Conservation (phyloP, 1,140 invertebrate genomes). For the Paracyclopina nana region DNA sequence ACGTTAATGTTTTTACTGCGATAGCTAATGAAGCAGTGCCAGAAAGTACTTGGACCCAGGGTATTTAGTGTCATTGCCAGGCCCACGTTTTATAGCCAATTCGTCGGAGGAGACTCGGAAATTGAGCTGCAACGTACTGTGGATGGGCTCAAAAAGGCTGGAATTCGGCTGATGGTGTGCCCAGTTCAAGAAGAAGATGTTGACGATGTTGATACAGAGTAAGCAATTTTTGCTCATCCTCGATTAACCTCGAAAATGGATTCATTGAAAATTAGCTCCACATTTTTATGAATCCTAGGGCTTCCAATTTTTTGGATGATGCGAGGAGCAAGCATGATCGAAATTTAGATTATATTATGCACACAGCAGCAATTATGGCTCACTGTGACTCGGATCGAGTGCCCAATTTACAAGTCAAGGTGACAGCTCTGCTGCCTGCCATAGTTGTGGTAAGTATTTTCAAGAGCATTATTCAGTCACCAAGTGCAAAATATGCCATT, state of each 20-base stretch:
- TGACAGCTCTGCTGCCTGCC: constrained; percentile 24
- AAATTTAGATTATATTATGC: constrained; percentile 22
- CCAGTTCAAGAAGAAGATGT: constrained; percentile 27
- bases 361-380: constrained; percentile 20
- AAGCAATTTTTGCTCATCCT: no score
- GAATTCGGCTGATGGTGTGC: constrained; percentile 25
- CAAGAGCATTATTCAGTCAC: no score
- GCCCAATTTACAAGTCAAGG: constrained; percentile 23
- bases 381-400: constrained; percentile 18
- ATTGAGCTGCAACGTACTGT: constrained; percentile 21
- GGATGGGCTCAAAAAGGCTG: constrained; percentile 19
- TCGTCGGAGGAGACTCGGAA: constrained; percentile 25
- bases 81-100: constrained; percentile 24
- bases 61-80: no score
- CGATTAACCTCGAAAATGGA: no score
- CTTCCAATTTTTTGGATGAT: constrained; percentile 10
- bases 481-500: no score
- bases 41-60: no score
- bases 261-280: no score
- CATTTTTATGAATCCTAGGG: no score
- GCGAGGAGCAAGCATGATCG: constrained; percentile 22
- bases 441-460: constrained; percentile 24
- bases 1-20: no score
- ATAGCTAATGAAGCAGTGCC: no score
- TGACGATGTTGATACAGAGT: constrained; percentile 21